Conservation (phyloP, 2,113 vertebrate genomes). For the Percopsis transmontana region DNA sequence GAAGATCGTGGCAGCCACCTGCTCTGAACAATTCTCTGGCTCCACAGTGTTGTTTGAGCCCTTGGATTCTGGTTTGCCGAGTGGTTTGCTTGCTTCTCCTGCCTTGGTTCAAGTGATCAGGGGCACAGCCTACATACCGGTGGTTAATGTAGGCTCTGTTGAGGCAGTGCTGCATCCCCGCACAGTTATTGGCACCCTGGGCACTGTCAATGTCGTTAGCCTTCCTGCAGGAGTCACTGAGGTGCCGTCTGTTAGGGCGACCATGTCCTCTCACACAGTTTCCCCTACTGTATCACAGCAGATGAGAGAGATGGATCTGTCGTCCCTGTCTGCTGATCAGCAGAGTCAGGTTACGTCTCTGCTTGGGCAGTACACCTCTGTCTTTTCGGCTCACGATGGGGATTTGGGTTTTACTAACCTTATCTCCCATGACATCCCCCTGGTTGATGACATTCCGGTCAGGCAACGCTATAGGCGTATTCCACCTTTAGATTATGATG, state of each 20-base stretch:
- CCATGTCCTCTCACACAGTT: neutral
- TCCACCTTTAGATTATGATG: neutral
- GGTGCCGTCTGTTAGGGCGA: neutral
- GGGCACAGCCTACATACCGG: slow-evolving; percentile 3
- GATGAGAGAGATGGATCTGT: neutral
- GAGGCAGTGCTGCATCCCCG: neutral
- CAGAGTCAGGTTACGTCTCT: neutral
- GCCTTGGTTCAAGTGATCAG: neutral
- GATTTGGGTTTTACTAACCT: slow-evolving; percentile 12
- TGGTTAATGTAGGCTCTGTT: slow-evolving; percentile 4
- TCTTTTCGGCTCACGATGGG: neutral
- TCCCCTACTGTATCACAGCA: neutral
- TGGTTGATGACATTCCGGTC: neutral
- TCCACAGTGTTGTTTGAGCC: neutral
- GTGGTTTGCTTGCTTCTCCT: neutral
- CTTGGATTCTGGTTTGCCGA: neutral
- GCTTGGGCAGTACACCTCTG: neutral
- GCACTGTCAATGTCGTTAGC: neutral
- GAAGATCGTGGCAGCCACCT: neutral
- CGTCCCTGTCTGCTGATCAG: neutral
- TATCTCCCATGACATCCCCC: slow-evolving; percentile 12
- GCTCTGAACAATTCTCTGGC: neutral
- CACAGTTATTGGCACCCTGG: neutral
- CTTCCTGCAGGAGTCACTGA: neutral
- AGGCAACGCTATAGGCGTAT: neutral